Conservation (phyloP, 2,888 invertebrate genomes). For the Hymenopus coronatus region DNA sequence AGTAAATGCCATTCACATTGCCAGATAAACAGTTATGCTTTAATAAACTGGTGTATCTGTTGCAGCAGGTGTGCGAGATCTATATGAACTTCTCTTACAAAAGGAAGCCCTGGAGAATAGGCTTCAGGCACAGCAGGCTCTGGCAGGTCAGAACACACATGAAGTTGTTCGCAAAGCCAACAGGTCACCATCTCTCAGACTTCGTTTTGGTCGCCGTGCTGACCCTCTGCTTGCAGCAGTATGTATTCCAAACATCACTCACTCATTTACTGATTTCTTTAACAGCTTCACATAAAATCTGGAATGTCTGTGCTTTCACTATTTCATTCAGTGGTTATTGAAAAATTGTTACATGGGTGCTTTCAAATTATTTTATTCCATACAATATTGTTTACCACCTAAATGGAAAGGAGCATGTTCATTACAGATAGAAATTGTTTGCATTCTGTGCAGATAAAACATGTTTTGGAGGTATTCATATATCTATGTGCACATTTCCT, state of each 20-base stretch:
- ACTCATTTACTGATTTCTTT: too few species aligned
- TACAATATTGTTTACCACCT: too few species aligned
- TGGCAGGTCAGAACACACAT: constrained; percentile 45
- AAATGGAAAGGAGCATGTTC: too few species aligned
- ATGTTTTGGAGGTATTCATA: too few species aligned
- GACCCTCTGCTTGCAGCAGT: constrained; percentile 52
- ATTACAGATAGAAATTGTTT: too few species aligned
- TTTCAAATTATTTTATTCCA: too few species aligned
- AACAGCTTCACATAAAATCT: too few species aligned
- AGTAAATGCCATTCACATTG: neutral
- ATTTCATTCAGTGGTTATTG: too few species aligned
- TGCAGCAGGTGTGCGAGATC: constrained; percentile 49
- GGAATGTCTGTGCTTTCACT: too few species aligned
- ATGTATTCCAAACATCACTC: neutral
- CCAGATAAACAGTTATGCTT: neutral
- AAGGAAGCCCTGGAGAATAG: constrained; percentile 56
- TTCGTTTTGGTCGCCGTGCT: constrained; percentile 73
- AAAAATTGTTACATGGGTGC: too few species aligned
- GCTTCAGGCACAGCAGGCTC: constrained; percentile 20
- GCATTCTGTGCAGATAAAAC: too few species aligned
- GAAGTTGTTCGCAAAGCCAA: constrained; percentile 75
- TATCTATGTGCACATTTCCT: too few species aligned
- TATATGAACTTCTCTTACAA: constrained; percentile 61
- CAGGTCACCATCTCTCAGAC: constrained; percentile 70
- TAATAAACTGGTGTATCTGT: neutral